Evolutionary conservation across 2,113 vertebrate species (phyloP), one percentile per base, ranked within the genome.

Genomic region (Chaetura pelagica): DNA sequence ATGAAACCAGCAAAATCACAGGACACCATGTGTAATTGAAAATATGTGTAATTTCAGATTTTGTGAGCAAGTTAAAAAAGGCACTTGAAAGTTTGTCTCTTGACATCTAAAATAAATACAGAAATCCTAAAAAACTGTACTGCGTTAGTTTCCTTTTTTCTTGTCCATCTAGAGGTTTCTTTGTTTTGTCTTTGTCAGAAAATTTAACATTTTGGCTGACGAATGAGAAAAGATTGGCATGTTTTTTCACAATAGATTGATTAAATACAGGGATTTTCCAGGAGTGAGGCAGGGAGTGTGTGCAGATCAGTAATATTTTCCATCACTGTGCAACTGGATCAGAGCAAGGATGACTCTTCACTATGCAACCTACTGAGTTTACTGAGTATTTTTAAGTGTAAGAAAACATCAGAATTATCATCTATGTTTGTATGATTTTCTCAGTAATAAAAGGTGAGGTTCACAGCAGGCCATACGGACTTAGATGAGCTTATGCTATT

Each of bases 201-300:
- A 76, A 71, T 51, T 7, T 57, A 51, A 10, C 22, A 49, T 75
- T 95, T 87, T 71, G 66, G n/a, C 46, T 68, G 44, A 66, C 15
- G 22, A 87, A 78, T 83, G 51, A 42, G 52, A 69, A 49, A 84
- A 54, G 17, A 38, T 54, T 82, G 54, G 34, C 26, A 29, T 26
- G 55, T 68, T 87, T 58, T 58, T 51, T 86, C 76, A 80, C 30
- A 87, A 38, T 12, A 73, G 74, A 78, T 42, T 66, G 48, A 63
- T 84, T 64, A 92, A 92, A 89, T 23, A 76, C 19, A 8, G 77
- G 66, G 74, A 79, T 96, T 96, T 97, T 95, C 93, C 84, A 82
- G 49, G 80, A 80, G 54, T 84, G 73, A 92, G 66, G 55, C 66
- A 92, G 57, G 69, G 76, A 74, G 10, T 38, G 69, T 61, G 83